Evolutionary conservation across 2,797 vertebrate species (phyloP), one percentile per base, ranked within the genome.

Genomic region (Alcedo atthis): DNA sequence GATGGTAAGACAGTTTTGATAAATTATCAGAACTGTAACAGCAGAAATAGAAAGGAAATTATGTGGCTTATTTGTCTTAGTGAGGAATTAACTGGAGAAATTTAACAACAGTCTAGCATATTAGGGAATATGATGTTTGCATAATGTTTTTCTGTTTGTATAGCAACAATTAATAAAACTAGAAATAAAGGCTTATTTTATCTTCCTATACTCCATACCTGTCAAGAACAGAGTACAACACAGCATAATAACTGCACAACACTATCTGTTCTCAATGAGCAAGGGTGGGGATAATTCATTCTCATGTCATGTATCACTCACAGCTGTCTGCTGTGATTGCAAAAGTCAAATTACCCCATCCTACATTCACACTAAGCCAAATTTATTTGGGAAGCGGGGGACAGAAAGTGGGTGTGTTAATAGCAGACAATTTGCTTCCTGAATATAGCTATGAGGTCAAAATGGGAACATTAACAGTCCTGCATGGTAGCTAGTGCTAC

Each of bases 281-380:
- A 40, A 91, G 71, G 75, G 59, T 2, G 22, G 73, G 46, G 32
- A 87, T 91, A 76, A 95, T 94, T 96, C 11, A 86, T 95, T 95
- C 96, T 86, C 92, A 70, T 64, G 79, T 78, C 88, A 85, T 89
- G 86, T 51, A 96, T 87, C 80, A 90, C 37, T 96, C 91, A 94
- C 81, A 83, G 81, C 91, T 95, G 94, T 79, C 92, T 96, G 54
- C 87, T 81, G 53, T 92, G 89, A 95, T 92, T 96, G 80, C 83
- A 85, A 66, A 80, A 92, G 84, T 93, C 81, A 92, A 81, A 94
- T 96, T 91, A 90, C 69, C 45, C 49, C 83, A 90, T 94, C 80
- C 88, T 93, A 91, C 81, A 80, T 87, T 93, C 81, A 76, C 69
- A 89, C 73, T 59, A 92, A 94, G 73, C 75, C 82, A 95, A 90